Conservation (phyloP, 2,888 invertebrate species). For the Volucella inanis region DNA sequence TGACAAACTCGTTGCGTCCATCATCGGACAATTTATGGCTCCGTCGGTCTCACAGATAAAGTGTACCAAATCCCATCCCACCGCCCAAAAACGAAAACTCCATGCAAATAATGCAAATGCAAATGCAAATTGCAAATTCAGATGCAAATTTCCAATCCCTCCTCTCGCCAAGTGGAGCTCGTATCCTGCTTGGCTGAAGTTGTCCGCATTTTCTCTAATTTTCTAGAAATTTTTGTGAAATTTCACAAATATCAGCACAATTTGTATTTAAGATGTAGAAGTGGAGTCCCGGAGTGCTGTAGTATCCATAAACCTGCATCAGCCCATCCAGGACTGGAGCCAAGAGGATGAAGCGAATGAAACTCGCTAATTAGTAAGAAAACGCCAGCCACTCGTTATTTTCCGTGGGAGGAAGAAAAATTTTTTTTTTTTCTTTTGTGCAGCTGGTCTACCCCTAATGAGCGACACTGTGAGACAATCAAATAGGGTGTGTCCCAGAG, state of each 20-base stretch:
- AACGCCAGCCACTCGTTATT: slow-evolving; percentile 33
- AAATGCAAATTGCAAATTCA: slow-evolving; percentile 65
- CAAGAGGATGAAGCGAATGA: slow-evolving; percentile 13
- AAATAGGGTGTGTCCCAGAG: slow-evolving; percentile 57
- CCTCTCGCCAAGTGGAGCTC: too few species aligned
- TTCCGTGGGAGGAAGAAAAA: slow-evolving; percentile 23
- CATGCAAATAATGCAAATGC: slow-evolving; percentile 65
- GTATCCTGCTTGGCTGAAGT: slow-evolving; percentile 42
- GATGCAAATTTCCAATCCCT: too few species aligned
- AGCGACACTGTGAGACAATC: slow-evolving; percentile 8
- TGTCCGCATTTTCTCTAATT: slow-evolving; percentile 26
- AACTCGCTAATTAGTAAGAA: slow-evolving; percentile 50
- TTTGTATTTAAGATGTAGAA: slow-evolving; percentile 23
- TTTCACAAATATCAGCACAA: slow-evolving; percentile 34
- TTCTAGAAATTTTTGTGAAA: slow-evolving; percentile 22
- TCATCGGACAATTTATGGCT: slow-evolving; percentile 59
- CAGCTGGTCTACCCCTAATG: slow-evolving; percentile 27
- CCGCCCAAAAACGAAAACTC: not conserved
- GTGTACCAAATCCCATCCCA: slow-evolving; percentile 14
- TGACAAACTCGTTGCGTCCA: slow-evolving; percentile 57
- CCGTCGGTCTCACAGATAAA: slow-evolving; percentile 17
- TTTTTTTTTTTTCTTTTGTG: slow-evolving; percentile 31
- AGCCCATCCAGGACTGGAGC: slow-evolving; percentile 12
- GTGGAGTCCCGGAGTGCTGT: too few species aligned
- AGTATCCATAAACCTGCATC: slow-evolving; percentile 12